phyloP scores from a whole-genome alignment of 2,797 vertebrate species.

The Sebastes minor region DNA sequence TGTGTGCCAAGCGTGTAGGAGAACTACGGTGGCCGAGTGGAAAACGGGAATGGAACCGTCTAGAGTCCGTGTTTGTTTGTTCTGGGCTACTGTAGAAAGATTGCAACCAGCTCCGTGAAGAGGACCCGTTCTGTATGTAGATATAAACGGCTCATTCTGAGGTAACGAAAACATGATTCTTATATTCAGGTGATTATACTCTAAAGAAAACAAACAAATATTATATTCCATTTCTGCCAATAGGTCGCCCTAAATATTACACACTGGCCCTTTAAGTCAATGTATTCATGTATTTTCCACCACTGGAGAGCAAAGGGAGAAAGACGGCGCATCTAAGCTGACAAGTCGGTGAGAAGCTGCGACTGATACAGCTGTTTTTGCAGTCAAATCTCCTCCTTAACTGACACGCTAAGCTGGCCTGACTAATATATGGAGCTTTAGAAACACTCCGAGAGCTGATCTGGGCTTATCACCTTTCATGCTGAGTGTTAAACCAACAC shows the following conservation, averaged over 20 bases:
- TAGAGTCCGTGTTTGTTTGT: not conserved
- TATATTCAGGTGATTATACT: not conserved
- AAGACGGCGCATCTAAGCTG: not conserved
- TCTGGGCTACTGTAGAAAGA: not conserved
- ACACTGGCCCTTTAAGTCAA: not conserved
- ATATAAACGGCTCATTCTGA: no score
- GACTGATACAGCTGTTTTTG: slow-evolving; percentile 32
- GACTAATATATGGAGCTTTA: slow-evolving; percentile 53
- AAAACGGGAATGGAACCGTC: rapidly evolving
- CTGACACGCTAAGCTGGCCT: slow-evolving; percentile 50
- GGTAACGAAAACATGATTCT: not conserved
- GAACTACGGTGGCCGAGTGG: no score
- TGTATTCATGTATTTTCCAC: not conserved
- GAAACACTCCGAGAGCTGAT: slow-evolving; percentile 49
- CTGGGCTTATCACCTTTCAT: slow-evolving; percentile 39
- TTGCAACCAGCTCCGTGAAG: not conserved
- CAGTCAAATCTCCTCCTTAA: slow-evolving; percentile 35
- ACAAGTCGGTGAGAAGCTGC: not conserved
- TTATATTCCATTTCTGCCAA: not conserved
- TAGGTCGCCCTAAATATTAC: not conserved
- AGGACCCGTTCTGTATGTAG: not conserved
- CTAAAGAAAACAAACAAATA: not conserved
- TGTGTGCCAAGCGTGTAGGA: not conserved
- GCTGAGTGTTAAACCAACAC: slow-evolving; percentile 55
- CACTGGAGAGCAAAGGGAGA: not conserved